A percentile compares a stretch with the other conserved stretches of the same genome.
Conservation (phyloP, 2,113 vertebrate species). For the Ginglymostoma cirratum region DNA sequence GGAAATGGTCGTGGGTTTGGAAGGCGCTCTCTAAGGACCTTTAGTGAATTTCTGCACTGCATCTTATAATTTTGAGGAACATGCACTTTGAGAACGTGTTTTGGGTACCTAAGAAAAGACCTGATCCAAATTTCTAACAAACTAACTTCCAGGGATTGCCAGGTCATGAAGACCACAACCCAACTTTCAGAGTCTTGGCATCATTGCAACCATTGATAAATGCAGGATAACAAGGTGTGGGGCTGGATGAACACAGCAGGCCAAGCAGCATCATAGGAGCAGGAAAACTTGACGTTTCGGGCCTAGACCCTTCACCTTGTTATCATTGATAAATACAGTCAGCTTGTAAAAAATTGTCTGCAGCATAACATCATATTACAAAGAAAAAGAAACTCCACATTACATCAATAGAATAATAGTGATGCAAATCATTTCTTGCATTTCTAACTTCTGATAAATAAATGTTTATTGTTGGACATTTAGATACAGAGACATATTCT, state of each 20-base stretch:
- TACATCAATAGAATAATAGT: neutral
- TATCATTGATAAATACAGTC: neutral
- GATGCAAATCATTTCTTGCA: neutral
- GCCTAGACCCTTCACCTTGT: too few species aligned
- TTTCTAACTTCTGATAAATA: neutral
- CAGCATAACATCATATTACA: neutral
- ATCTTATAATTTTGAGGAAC: too few species aligned
- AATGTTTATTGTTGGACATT: neutral
- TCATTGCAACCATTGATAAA: neutral
- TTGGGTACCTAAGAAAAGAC: neutral
- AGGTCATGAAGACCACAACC: neutral
- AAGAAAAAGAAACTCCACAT: neutral
- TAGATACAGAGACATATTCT: neutral
- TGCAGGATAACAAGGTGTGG: too few species aligned
- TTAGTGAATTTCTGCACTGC: too few species aligned
- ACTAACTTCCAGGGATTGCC: neutral
- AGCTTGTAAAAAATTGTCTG: neutral
- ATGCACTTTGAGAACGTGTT: neutral
- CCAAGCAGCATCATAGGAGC: too few species aligned
- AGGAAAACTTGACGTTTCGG: too few species aligned
- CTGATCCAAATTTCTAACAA: neutral
- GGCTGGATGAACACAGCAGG: too few species aligned
- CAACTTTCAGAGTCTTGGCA: neutral
- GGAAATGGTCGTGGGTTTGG: too few species aligned
- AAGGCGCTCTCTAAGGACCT: too few species aligned